Percentiles rank a stretch among this genome's conserved stretches.
phyloP scores from a whole-genome alignment of 2,797 vertebrate genomes.

The Setipinna tenuifilis region DNA sequence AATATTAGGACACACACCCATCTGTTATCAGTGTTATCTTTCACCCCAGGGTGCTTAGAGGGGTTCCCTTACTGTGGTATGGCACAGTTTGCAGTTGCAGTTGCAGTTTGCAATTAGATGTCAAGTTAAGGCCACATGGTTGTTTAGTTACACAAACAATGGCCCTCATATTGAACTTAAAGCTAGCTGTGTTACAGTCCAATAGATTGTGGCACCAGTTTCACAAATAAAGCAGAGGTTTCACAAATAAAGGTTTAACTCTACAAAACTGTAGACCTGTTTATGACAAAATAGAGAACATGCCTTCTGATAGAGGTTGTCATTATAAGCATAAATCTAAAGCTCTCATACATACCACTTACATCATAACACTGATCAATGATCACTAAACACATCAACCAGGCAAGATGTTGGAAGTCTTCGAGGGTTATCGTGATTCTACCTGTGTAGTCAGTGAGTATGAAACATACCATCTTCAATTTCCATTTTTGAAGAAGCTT shows the following conservation, averaged over 20 bases:
- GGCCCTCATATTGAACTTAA: not conserved
- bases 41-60: not conserved
- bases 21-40: conserved; percentile 1
- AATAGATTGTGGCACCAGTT: not conserved
- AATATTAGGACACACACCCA: not conserved
- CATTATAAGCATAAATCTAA: no score
- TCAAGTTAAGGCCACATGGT: not conserved
- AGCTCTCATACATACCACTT: no score
- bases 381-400: no score
- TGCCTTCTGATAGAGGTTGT: no score
- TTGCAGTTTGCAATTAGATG: not conserved
- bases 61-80: not conserved
- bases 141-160: not conserved
- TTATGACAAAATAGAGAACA: no score
- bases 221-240: no score
- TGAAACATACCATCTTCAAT: not conserved
- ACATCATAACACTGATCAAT: no score
- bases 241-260: no score
- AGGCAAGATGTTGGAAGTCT: no score
- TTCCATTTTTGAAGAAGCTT: not conserved
- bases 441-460: not conserved
- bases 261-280: no score
- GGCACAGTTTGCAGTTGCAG: not conserved
- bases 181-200: no score
- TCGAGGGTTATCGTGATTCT: no score